These are phyloP conservation scores for Tenrec ecaudatus DNA, from an alignment of 2,113 vertebrate species.

Conservation along the genomic window DNA sequence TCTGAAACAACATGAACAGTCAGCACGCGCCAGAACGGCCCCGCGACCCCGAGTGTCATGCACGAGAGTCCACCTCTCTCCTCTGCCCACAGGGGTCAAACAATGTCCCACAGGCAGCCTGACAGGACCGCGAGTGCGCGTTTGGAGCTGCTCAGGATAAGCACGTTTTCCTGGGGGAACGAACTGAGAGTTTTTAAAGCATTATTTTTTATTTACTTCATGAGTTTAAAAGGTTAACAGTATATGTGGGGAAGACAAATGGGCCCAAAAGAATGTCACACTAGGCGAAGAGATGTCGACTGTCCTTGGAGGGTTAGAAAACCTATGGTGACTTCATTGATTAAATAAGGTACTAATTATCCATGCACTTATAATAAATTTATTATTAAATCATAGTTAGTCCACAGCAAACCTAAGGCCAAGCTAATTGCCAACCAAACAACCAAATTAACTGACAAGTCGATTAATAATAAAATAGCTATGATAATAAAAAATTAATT, in stretches of 20 bases:
- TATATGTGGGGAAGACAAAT: constrained; percentile 21
- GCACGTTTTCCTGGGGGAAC: constrained; percentile 28
- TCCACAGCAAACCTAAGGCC: too few relatives aligned
- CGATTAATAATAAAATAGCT: not conserved
- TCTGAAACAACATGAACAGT: constrained; percentile 87
- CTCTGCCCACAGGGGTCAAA: not conserved
- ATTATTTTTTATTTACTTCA: constrained; percentile 46
- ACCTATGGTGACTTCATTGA: not conserved
- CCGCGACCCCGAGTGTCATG: constrained; percentile 43
- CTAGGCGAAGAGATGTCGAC: constrained; percentile 20
- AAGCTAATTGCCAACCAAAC: too few relatives aligned
- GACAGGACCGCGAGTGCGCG: not conserved
- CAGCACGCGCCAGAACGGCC: not conserved
- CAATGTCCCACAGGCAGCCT: constrained; percentile 23
- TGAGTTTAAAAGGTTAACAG: constrained; percentile 14
- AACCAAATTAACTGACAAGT: too few relatives aligned
- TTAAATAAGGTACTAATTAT: not conserved
- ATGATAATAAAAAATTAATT: not conserved
- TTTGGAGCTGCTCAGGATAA: constrained; percentile 33
- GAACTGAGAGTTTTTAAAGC: constrained; percentile 32
- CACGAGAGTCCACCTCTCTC: constrained; percentile 11
- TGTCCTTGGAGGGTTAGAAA: not conserved
- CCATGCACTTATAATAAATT: not conserved
- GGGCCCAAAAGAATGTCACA: constrained; percentile 37
- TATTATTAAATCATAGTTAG: not conserved